phyloP scores from a whole-genome alignment of 30 jellyfish, hydroid and myxozoan genomes.

The Catostylus mosaicus region DNA sequence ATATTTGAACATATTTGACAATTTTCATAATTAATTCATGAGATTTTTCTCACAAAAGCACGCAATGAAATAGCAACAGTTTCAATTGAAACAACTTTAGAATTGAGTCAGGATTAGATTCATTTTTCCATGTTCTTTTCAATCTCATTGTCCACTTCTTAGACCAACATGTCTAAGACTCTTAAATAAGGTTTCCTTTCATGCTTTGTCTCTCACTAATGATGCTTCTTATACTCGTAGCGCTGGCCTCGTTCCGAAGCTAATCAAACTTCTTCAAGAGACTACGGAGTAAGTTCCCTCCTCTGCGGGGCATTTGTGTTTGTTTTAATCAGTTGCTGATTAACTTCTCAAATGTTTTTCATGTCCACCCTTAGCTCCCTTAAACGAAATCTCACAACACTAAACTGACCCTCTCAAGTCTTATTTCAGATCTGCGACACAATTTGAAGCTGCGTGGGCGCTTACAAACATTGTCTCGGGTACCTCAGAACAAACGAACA shows the following conservation, averaged over 20 bases:
- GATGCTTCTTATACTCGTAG: too few species aligned
- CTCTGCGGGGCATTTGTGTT: background rate
- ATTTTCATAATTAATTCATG: background rate
- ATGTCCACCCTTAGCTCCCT: background rate
- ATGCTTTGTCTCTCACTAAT: too few species aligned
- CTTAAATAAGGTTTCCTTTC: too few species aligned
- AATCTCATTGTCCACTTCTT: too few species aligned
- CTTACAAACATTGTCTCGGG: constrained; percentile 97
- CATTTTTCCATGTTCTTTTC: too few species aligned
- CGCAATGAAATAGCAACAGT: too few species aligned
- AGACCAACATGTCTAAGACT: too few species aligned
- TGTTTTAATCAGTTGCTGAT: background rate
- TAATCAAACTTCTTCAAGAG: constrained; percentile 69
- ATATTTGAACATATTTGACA: background rate
- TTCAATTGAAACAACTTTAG: too few species aligned
- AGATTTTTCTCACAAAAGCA: too few species aligned
- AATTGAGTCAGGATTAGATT: too few species aligned
- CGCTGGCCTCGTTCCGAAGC: constrained; percentile 95
- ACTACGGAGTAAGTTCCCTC: constrained; percentile 44
- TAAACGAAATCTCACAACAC: too few species aligned
- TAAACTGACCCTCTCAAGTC: too few species aligned
- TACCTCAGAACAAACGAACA: constrained; percentile 85
- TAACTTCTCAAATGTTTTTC: background rate
- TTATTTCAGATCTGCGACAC: constrained; percentile 59
- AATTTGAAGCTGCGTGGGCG: constrained; percentile 99